A percentile compares a stretch with the other conserved stretches of the same genome.
phyloP scores from a whole-genome alignment of 2,797 vertebrate species.

The Mionectes olivaceus region DNA sequence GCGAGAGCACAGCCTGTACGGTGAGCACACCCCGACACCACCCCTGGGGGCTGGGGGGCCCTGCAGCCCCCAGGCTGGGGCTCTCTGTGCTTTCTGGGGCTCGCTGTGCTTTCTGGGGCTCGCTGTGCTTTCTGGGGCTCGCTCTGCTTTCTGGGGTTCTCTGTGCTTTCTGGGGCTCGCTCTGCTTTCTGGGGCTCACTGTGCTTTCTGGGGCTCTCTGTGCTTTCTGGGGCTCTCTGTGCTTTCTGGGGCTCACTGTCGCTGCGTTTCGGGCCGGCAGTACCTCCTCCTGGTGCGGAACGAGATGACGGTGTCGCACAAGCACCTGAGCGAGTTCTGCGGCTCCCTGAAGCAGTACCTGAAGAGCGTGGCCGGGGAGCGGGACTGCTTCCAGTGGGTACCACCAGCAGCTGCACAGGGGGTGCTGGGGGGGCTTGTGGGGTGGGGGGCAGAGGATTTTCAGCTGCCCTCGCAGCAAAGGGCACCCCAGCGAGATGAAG shows the following conservation, averaged over 20 bases:
- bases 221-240: rapidly evolving
- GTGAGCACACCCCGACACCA: slow-evolving; percentile 77
- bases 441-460: neutral
- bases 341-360: slow-evolving; percentile 94
- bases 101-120: too few species aligned
- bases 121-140: neutral
- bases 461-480: neutral
- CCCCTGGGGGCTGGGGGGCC: neutral
- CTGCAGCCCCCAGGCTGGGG: rapidly evolving
- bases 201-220: rapidly evolving
- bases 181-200: too few species aligned
- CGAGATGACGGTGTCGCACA: slow-evolving; percentile 93
- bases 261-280: slow-evolving; percentile 63
- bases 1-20: slow-evolving; percentile 87
- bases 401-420: rapidly evolving
- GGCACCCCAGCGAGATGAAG: neutral
- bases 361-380: slow-evolving; percentile 88
- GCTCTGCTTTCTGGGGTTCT: rapidly evolving
- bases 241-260: neutral
- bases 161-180: neutral
- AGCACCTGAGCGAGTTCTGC: slow-evolving; percentile 91
- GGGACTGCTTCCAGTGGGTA: slow-evolving; percentile 95
- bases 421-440: neutral
- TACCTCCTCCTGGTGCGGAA: slow-evolving; percentile 92
- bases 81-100: too few species aligned